Conservation (phyloP, 2,797 vertebrate genomes). For the Typhlichthys subterraneus region DNA sequence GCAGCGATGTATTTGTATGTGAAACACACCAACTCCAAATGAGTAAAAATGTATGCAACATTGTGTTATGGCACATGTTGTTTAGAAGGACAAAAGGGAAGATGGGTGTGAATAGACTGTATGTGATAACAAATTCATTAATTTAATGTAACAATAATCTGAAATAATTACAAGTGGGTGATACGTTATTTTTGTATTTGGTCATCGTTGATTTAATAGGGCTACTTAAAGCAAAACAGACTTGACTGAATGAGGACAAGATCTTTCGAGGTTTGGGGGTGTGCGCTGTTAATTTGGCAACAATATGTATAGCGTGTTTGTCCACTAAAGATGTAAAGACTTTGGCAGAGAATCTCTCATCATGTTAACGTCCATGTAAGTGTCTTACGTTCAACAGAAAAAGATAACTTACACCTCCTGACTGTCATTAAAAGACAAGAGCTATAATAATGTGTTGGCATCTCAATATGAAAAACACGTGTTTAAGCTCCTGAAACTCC, state of each 20-base stretch:
- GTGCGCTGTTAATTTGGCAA: background rate
- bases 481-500: constrained; percentile 29
- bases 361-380: constrained; percentile 42
- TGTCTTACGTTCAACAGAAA: constrained; percentile 31
- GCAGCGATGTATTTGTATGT: constrained; percentile 46
- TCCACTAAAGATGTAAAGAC: constrained; percentile 51
- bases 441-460: constrained; percentile 2
- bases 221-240: constrained; percentile 29
- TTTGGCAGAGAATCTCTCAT: constrained; percentile 45
- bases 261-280: constrained; percentile 5
- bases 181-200: constrained; percentile 54
- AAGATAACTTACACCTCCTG: constrained; percentile 44
- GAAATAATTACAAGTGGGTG: constrained; percentile 57
- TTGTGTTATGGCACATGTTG: constrained; percentile 55
- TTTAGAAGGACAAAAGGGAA: constrained; percentile 46
- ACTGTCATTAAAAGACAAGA: constrained; percentile 21
- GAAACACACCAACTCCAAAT: constrained; percentile 69
- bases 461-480: constrained; percentile 24
- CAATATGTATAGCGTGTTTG: constrained; percentile 18
- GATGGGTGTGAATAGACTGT: constrained; percentile 52
- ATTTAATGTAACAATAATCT: constrained; percentile 56
- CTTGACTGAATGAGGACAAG: constrained; percentile 35
- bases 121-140: constrained; percentile 60
- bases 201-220: constrained; percentile 37
- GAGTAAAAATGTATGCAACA: constrained; percentile 63